Evolutionary conservation across 2,113 vertebrate genomes (phyloP).

Genomic region (Apodemus speciosus): DNA sequence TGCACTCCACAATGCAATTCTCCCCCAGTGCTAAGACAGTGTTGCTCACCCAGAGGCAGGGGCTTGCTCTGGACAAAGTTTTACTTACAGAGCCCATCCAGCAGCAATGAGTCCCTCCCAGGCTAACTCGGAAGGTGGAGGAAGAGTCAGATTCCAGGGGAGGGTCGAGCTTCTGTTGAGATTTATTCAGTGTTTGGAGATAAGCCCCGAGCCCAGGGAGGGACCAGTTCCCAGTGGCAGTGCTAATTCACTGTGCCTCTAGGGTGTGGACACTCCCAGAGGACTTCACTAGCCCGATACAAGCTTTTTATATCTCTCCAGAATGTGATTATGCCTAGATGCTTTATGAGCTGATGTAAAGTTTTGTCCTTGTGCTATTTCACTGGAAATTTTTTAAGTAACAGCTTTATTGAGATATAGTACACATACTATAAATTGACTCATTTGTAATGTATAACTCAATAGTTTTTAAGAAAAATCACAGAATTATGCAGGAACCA

Average conservation of each 20-base stretch:
- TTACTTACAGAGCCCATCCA: not conserved
- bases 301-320: conserved; percentile 64
- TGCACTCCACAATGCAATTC: not conserved
- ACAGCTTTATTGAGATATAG: conserved; percentile 37
- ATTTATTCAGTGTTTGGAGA: conserved; percentile 16
- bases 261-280: conserved; percentile 60
- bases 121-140: not conserved
- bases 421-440: not conserved
- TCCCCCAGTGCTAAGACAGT: not conserved
- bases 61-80: not conserved
- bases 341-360: conserved; percentile 38
- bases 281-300: conserved; percentile 43
- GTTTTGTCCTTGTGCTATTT: conserved; percentile 8
- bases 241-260: conserved; percentile 52
- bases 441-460: conserved; percentile 1
- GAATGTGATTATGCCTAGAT: conserved; percentile 44
- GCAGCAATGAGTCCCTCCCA: not conserved
- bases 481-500: not conserved
- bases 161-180: not conserved
- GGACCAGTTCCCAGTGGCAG: not conserved
- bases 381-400: conserved; percentile 24
- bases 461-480: conserved; percentile 39
- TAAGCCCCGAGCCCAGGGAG: not conserved
- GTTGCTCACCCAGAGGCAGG: not conserved
- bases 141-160: not conserved